Base-by-base conservation (phyloP, 2,113 vertebrate species). In the Helogale parvula region DNA sequence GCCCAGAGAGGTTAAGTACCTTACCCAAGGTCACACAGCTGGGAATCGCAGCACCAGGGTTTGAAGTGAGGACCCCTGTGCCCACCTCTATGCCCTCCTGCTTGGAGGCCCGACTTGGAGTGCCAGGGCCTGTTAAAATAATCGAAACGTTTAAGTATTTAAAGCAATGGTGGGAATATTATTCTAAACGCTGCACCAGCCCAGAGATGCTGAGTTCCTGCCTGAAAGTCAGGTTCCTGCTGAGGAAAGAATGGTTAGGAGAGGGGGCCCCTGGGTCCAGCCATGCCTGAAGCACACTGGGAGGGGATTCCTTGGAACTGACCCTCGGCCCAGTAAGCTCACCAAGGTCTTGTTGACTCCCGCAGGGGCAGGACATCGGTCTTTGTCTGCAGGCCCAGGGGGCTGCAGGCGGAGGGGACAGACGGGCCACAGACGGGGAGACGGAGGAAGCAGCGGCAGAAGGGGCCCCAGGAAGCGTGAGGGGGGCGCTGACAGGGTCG, bases 151-250 rank as follows among this genome's bases (percentile, higher is more conserved):
- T 31, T 66, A 31, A 76, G 16, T 47, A 77, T 17, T 47, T 15
- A 15, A 1, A 25, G 1, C 0, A 11, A 9, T 10, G 2, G 17
- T 27, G 7, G 10, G 31, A 13, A 14, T 3, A 3, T 14, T 5
- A 2, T 27, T n/a, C 54, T 5, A 35, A 8, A 45, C 54, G n/a
- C 23, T 0, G 0, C 25, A 7, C 19, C 11, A 15, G 7, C 33
- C 31, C 25, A 23, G 25, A 68, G 66, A 57, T n/a, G 60, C 50
- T 14, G 19, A 68, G 65, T 15, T 11, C 45, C 12, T 8, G 54
- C 87, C 25, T 2, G 52, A 35, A 65, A 29, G 54, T 45, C 45
- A 65, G 27, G n/a, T 31, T 45, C 54, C 31, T 35, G 7, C 0
- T 7, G 41, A 29, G 69, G 38, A 47, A 47, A 29, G 65, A 52